Percentiles rank a stretch among this genome's conserved stretches.
Evolutionary conservation across 2,888 invertebrate species (phyloP).

Genomic region (Andrena fulva): DNA sequence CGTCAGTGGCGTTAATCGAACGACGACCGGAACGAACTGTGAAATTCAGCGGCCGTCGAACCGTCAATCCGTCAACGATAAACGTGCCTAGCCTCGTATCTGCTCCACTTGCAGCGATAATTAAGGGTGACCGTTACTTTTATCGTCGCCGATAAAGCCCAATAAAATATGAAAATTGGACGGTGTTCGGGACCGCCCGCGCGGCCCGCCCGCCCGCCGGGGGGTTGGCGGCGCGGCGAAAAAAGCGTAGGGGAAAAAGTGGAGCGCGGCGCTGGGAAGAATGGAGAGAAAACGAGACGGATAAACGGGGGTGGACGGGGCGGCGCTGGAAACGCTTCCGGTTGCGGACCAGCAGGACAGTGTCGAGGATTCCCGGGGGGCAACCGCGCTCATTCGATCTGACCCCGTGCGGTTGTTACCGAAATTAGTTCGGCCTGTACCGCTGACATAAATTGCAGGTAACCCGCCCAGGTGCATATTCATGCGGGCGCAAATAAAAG

Average conservation of each 20-base stretch:
- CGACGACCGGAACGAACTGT: neutral
- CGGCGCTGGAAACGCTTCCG: constrained; percentile 61
- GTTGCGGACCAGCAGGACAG: constrained; percentile 70
- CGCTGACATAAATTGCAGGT: constrained; percentile 83
- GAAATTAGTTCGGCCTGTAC: constrained; percentile 83
- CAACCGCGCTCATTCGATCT: constrained; percentile 78
- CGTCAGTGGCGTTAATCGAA: constrained; percentile 7
- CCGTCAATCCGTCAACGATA: constrained; percentile 17
- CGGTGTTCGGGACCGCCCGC: constrained; percentile 73
- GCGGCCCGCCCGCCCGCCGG: constrained; percentile 19
- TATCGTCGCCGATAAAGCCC: constrained; percentile 74
- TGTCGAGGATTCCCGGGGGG: constrained; percentile 75
- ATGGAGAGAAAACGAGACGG: constrained; percentile 50
- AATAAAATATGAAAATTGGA: constrained; percentile 84
- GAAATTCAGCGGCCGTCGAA: neutral
- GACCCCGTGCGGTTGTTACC: constrained; percentile 82
- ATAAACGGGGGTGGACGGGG: constrained; percentile 37
- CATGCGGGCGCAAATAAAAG: constrained; percentile 44
- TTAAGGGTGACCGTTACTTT: constrained; percentile 73
- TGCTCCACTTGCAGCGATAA: constrained; percentile 61
- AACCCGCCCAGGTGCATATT: constrained; percentile 74
- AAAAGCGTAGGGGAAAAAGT: constrained; percentile 55
- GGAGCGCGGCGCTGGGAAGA: constrained; percentile 46
- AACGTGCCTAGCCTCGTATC: neutral
- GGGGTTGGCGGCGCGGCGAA: neutral